Conservation (phyloP, 2,888 invertebrate genomes). For the Poecilobothrus nobilitatus region DNA sequence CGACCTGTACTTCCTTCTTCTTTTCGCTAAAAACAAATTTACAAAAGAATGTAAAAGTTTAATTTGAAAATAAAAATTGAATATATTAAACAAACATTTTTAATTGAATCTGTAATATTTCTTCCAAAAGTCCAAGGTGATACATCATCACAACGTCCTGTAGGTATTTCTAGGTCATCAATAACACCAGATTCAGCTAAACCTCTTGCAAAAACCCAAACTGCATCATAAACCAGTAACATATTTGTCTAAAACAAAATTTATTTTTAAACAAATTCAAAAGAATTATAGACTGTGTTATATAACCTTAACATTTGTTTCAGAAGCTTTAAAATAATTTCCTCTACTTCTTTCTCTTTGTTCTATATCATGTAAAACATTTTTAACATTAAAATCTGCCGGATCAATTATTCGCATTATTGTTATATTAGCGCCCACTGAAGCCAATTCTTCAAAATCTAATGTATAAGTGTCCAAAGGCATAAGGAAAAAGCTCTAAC, state of each 20-base stretch:
- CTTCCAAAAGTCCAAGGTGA: slow-evolving; percentile 53
- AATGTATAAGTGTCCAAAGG: slow-evolving; percentile 44
- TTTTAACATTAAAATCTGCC: slow-evolving; percentile 38
- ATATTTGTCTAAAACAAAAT: slow-evolving; percentile 52
- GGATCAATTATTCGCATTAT: slow-evolving; percentile 41
- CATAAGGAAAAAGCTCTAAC: slow-evolving; percentile 51
- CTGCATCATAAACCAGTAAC: slow-evolving; percentile 61
- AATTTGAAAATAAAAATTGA: background rate
- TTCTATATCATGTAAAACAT: slow-evolving; percentile 42
- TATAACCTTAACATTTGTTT: background rate
- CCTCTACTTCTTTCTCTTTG: slow-evolving; percentile 36
- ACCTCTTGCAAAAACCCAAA: slow-evolving; percentile 56
- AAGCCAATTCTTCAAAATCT: slow-evolving; percentile 45
- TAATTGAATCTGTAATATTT: slow-evolving; percentile 58
- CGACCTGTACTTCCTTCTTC: slow-evolving; percentile 39
- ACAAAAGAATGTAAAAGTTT: slow-evolving; percentile 8
- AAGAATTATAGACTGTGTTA: background rate
- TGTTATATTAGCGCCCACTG: slow-evolving; percentile 40
- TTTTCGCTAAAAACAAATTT: slow-evolving; percentile 29
- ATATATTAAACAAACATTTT: slow-evolving; percentile 46
- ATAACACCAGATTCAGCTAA: slow-evolving; percentile 36
- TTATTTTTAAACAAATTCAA: slow-evolving; percentile 5
- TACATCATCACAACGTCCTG: slow-evolving; percentile 41
- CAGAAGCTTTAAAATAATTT: slow-evolving; percentile 30
- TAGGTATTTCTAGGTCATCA: slow-evolving; percentile 33